Evolutionary conservation across 1,140 invertebrate species (phyloP).

Genomic region (Halotydeus destructor): DNA sequence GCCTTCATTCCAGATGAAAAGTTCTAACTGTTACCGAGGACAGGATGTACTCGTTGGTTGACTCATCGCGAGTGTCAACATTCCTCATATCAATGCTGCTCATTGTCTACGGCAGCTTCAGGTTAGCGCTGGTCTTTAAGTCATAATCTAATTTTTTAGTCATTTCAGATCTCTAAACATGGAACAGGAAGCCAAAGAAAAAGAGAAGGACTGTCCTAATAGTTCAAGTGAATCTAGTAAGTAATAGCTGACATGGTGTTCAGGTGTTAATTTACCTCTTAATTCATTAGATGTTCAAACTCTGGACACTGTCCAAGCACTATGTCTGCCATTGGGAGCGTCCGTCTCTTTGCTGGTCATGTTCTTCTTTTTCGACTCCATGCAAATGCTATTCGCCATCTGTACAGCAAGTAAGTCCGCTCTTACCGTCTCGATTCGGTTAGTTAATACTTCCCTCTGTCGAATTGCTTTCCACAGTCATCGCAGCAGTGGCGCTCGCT

Average conservation of each 20-base stretch:
- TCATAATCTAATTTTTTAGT: conserved; percentile 7
- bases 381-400: conserved; percentile 89
- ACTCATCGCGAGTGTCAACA: conserved; percentile 83
- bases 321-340: conserved; percentile 84
- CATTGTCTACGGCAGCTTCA: conserved; percentile 83
- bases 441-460: conserved; percentile 4
- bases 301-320: conserved; percentile 83
- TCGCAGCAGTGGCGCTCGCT: conserved; percentile 83
- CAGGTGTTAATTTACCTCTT: not conserved
- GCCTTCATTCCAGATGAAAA: no score
- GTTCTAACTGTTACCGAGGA: no score
- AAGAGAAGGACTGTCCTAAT: conserved; percentile 43
- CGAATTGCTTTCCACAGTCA: conserved; percentile 42
- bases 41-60: conserved; percentile 85
- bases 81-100: conserved; percentile 91
- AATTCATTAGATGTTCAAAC: conserved; percentile 55
- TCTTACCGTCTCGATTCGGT: not conserved
- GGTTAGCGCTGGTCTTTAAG: conserved; percentile 24
- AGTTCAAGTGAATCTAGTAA: conserved; percentile 25
- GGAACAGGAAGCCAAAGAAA: conserved; percentile 71
- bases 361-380: conserved; percentile 98
- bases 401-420: conserved; percentile 69
- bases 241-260: not conserved
- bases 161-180: conserved; percentile 69
- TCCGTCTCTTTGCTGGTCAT: conserved; percentile 85